A percentile compares a stretch with the other conserved stretches of the same genome.
Conservation (phyloP, 2,113 vertebrate genomes). For the Arvicanthis niloticus region DNA sequence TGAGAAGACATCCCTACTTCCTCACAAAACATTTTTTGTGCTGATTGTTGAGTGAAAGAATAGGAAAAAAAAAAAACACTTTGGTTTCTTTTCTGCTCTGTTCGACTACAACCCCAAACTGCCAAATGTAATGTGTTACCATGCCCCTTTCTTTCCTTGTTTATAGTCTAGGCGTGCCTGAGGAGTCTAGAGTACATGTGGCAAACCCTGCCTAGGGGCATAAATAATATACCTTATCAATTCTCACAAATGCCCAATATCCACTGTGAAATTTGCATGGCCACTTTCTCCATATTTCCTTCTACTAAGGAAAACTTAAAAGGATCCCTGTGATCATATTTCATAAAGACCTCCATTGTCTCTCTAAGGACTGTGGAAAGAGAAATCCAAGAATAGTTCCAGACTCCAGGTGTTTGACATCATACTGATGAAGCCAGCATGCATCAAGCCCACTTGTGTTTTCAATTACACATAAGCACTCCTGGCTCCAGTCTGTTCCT, state of each 20-base stretch:
- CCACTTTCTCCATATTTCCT: neutral
- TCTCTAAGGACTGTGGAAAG: neutral
- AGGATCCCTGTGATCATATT: neutral
- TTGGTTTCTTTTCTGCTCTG: neutral
- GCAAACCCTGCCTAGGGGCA: neutral
- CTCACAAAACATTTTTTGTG: neutral
- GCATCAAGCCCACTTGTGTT: slow-evolving; percentile 24
- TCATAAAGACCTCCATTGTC: neutral
- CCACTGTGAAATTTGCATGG: neutral
- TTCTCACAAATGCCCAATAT: neutral
- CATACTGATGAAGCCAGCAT: neutral
- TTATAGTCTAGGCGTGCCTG: neutral
- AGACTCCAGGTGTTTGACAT: slow-evolving; percentile 6
- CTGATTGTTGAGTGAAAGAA: neutral
- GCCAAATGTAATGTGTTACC: neutral
- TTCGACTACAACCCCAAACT: neutral
- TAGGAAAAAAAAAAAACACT: neutral
- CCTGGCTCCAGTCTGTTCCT: neutral
- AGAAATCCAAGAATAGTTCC: neutral
- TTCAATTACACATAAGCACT: slow-evolving; percentile 25
- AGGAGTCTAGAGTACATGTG: neutral
- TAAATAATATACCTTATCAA: neutral
- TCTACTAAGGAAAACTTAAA: neutral
- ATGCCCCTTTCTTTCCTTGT: neutral
- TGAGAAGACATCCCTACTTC: neutral